Evolutionary conservation across 1,140 invertebrate genomes (phyloP).

Genomic region (Calephelis virginiensis): DNA sequence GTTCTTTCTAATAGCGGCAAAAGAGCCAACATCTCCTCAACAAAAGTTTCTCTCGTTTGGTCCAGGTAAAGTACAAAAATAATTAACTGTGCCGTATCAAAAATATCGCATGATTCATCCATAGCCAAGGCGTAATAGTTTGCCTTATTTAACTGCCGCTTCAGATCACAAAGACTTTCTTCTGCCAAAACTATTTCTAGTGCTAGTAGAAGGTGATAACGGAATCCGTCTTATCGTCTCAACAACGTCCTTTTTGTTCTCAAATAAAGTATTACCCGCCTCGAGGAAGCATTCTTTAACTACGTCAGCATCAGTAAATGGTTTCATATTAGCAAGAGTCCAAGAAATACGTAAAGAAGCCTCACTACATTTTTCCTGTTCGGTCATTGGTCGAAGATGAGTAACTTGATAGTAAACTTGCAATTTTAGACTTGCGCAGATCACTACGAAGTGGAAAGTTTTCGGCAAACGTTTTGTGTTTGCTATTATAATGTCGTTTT

Average conservation of each 20-base stretch:
- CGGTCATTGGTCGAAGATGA: constrained; percentile 18
- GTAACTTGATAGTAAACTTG: constrained; percentile 19
- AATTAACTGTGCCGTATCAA: not conserved
- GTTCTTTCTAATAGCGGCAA: constrained; percentile 15
- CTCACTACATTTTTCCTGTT: constrained; percentile 18
- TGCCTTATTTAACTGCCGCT: constrained; percentile 6
- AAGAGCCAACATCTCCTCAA: constrained; percentile 8
- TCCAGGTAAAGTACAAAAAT: not conserved
- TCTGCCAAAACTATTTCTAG: constrained; percentile 7
- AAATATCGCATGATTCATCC: not conserved
- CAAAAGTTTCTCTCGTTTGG: not conserved
- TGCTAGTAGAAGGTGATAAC: constrained; percentile 6
- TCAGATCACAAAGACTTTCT: constrained; percentile 11
- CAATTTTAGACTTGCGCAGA: constrained; percentile 5
- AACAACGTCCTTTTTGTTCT: not conserved
- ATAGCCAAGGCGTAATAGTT: constrained; percentile 4
- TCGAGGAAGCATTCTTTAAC: constrained; percentile 5
- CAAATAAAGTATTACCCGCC: constrained; percentile 5
- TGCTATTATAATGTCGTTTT: too few species aligned
- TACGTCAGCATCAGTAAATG: constrained; percentile 14
- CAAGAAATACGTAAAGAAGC: constrained; percentile 20
- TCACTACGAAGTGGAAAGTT: too few species aligned
- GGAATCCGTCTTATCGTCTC: not conserved
- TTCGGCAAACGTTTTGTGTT: too few species aligned
- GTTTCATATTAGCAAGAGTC: constrained; percentile 18